Evolutionary conservation across 2,888 invertebrate species (phyloP), one percentile per base, ranked within the genome.

Genomic region (Resseliella maxima): DNA sequence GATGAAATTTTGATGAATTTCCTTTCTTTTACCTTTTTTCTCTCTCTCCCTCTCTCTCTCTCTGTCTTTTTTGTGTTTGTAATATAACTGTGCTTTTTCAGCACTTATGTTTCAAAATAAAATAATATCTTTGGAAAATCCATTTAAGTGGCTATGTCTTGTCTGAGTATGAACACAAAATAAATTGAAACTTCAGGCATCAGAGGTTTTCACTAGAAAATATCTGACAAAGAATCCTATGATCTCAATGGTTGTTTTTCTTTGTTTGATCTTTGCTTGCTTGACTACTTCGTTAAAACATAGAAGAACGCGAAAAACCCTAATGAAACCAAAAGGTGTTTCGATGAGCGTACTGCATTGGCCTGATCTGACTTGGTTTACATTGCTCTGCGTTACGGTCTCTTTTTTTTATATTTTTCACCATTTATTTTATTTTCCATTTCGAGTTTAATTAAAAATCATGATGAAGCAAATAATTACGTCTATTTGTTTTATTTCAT

Each of bases 401-500:
- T n/a, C n/a, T n/a, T n/a, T n/a, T n/a, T n/a, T n/a, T n/a, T n/a
- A n/a, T n/a, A n/a, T 72, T 24, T 31, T 15, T 31, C 72, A 15
- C 12, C 72, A 15, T 35, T 72, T 72, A 31, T 72, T 72, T 27
- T n/a, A 15, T 72, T 72, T 72, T 72, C 31, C 31, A 59, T n/a
- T 72, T 35, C 15, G 31, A 72, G 72, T 72, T 72, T 31, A 72
- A 72, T 72, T 72, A 72, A 72, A 72, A 72, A 72, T 72, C 31
- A 72, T 72, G 72, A 72, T 72, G 72, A 72, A 31, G 72, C 72
- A 72, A 72, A 72, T 72, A 72, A 72, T 72, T 72, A 31, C 31
- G 72, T 72, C 31, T 72, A 18, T 31, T 72, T 72, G 72, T 35
- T 72, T 72, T 72, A 12, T 72, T 31, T 27, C 15, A 72, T 31